Conservation (phyloP, 2,888 invertebrate species). For the Beris morrisii region DNA sequence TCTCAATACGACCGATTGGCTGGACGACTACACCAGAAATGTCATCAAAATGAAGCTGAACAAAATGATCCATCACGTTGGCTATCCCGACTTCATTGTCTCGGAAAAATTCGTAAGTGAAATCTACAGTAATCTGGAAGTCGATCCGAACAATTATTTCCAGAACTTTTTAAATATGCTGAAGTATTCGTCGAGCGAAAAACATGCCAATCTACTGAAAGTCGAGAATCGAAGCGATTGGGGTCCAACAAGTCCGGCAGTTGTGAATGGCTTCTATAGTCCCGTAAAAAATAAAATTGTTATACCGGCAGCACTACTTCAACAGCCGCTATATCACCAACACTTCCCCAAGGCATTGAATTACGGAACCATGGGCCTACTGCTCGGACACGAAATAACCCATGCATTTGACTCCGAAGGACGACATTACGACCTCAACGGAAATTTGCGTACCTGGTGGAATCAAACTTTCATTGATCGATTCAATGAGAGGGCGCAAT, state of each 20-base stretch:
- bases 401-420: constrained; percentile 86
- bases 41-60: constrained; percentile 75
- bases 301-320: constrained; percentile 87
- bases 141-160: constrained; percentile 70
- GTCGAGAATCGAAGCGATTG: constrained; percentile 69
- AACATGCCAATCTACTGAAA: constrained; percentile 66
- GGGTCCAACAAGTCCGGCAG: constrained; percentile 78
- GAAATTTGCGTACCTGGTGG: constrained; percentile 80
- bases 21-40: constrained; percentile 74
- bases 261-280: constrained; percentile 90
- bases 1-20: constrained; percentile 73
- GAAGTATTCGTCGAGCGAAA: constrained; percentile 67
- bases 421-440: constrained; percentile 82
- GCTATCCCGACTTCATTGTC: constrained; percentile 83
- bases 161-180: constrained; percentile 74
- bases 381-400: constrained; percentile 84
- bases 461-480: constrained; percentile 66
- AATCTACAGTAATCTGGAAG: constrained; percentile 71
- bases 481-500: constrained; percentile 70
- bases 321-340: constrained; percentile 84
- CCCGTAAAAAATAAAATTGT: constrained; percentile 88
- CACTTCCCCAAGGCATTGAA: constrained; percentile 74
- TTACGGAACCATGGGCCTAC: constrained; percentile 82
- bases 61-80: constrained; percentile 78
- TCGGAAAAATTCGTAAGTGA: constrained; percentile 67